phyloP scores from a whole-genome alignment of 30 jellyfish, hydroid and myxozoan species.

The Pseudorhiza aurosa region DNA sequence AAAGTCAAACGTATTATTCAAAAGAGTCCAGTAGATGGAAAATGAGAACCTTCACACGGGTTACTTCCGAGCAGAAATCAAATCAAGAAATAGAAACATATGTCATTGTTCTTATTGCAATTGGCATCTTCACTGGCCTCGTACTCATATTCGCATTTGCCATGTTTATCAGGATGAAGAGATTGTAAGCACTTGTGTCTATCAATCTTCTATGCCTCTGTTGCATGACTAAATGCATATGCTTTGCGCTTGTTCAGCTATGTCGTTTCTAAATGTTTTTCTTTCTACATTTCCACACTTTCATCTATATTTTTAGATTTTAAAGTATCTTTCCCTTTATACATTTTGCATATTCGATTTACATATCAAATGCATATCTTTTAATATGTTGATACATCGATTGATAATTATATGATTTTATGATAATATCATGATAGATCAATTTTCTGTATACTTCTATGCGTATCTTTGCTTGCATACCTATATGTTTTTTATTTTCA shows the following conservation, averaged over 20 bases:
- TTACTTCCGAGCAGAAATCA: slow-evolving; percentile 1
- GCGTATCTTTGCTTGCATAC: too few species aligned
- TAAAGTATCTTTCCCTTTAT: too few species aligned
- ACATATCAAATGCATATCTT: too few species aligned
- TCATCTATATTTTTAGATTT: neutral
- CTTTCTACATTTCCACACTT: neutral
- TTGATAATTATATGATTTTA: too few species aligned
- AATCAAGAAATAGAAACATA: slow-evolving; percentile 21
- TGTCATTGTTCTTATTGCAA: slow-evolving; percentile 32
- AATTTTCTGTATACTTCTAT: too few species aligned
- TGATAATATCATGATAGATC: too few species aligned
- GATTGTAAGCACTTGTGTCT: slow-evolving; percentile 10
- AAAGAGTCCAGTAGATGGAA: slow-evolving; percentile 25
- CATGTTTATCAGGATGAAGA: slow-evolving; percentile 15
- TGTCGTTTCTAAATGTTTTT: too few species aligned
- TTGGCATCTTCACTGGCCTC: slow-evolving; percentile 36
- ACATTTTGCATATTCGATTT: too few species aligned
- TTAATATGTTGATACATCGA: too few species aligned
- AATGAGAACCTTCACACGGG: slow-evolving; percentile 10
- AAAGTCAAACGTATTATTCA: neutral
- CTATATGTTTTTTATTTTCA: too few species aligned
- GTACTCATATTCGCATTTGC: slow-evolving; percentile 20
- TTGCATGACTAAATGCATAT: neutral
- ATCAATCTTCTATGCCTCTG: too few species aligned
- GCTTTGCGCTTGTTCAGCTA: too few species aligned